Evolutionary conservation across 2,797 vertebrate species (phyloP).

Genomic region (Eupleurogrammus muticus): DNA sequence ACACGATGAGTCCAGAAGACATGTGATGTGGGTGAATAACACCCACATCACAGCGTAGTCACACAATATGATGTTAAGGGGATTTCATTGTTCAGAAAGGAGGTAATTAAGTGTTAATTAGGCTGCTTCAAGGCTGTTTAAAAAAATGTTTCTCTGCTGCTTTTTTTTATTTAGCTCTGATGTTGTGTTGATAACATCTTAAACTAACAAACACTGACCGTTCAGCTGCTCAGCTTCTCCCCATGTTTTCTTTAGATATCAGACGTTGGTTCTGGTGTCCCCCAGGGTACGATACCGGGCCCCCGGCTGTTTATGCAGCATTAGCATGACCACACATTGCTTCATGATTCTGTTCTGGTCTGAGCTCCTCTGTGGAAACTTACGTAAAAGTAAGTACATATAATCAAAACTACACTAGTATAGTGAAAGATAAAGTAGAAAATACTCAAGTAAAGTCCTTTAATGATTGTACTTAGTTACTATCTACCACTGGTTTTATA

Average conservation of each 20-base stretch:
- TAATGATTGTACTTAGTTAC: too few species aligned
- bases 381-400: too few species aligned
- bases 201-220: neutral
- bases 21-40: too few species aligned
- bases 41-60: slow-evolving; percentile 5
- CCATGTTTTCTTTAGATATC: neutral
- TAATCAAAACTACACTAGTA: too few species aligned
- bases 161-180: neutral
- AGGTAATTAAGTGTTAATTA: slow-evolving; percentile 17
- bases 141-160: neutral
- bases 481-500: too few species aligned
- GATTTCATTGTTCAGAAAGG: neutral
- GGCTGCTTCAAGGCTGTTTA: slow-evolving; percentile 14
- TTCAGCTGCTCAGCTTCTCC: neutral
- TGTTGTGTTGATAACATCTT: neutral
- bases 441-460: too few species aligned
- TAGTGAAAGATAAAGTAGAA: too few species aligned
- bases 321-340: neutral
- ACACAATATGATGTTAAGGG: neutral
- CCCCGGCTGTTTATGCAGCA: neutral
- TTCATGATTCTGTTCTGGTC: too few species aligned
- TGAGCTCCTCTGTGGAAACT: too few species aligned
- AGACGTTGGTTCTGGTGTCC: neutral
- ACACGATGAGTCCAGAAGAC: slow-evolving; percentile 2
- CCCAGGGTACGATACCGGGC: slow-evolving; percentile 6